A percentile compares a stretch with the other conserved stretches of the same genome.
These are phyloP conservation scores for Chalcis sispes DNA, from an alignment of 2,888 invertebrate genomes.

Conservation along the genomic window DNA sequence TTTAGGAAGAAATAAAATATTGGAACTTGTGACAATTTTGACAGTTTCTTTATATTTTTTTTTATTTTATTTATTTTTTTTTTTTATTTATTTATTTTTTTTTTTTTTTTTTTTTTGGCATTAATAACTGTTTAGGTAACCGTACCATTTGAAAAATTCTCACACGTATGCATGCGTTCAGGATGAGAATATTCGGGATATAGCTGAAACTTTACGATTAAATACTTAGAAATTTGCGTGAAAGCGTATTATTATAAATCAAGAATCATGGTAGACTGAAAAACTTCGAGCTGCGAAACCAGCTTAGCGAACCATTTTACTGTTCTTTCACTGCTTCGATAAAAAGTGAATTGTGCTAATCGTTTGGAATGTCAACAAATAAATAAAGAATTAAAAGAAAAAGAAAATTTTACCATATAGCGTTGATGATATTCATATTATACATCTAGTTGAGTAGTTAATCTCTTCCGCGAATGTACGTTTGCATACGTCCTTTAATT, in stretches of 20 bases:
- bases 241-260: constrained; percentile 39
- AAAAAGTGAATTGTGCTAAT: constrained; percentile 57
- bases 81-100: too few species aligned
- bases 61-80: too few species aligned
- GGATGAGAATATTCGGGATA: constrained; percentile 48
- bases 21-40: constrained; percentile 42
- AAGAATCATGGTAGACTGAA: constrained; percentile 50
- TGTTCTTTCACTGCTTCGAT: constrained; percentile 45
- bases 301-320: constrained; percentile 49
- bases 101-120: constrained; percentile 31
- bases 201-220: constrained; percentile 36
- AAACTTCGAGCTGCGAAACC: constrained; percentile 45
- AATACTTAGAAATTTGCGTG: constrained; percentile 43
- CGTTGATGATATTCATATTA: constrained; percentile 63
- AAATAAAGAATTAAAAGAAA: constrained; percentile 55
- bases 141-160: constrained; percentile 39
- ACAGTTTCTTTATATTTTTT: too few species aligned
- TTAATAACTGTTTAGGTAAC: constrained; percentile 42
- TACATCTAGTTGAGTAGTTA: constrained; percentile 67
- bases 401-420: constrained; percentile 51
- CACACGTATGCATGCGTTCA: constrained; percentile 43
- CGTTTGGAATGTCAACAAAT: constrained; percentile 58
- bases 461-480: constrained; percentile 70
- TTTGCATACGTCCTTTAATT: constrained; percentile 70
- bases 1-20: constrained; percentile 35